A percentile compares a stretch with the other conserved stretches of the same genome.
phyloP scores from a whole-genome alignment of 1,140 invertebrate species.

The Eriocheir sinensis region DNA sequence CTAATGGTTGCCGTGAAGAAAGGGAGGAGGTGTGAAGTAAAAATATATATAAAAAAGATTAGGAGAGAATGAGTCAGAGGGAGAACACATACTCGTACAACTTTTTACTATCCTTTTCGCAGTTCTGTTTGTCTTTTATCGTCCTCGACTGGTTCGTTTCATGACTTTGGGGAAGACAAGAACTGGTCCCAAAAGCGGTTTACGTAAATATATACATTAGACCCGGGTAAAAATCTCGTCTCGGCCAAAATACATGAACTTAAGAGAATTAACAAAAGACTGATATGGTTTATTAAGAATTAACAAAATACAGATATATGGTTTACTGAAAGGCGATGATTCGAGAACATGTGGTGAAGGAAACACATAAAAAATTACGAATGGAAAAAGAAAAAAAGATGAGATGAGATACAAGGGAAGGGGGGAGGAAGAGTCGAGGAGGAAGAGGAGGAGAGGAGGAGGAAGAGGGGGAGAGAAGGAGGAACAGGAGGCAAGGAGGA shows the following conservation, averaged over 20 bases:
- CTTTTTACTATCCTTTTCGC: no score
- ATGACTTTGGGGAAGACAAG: no score
- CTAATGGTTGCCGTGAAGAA: not conserved
- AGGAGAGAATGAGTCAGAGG: not conserved
- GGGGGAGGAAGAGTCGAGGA: not conserved
- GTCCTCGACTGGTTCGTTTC: no score
- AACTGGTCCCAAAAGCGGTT: no score
- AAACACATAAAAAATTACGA: no score
- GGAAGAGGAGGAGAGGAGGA: not conserved
- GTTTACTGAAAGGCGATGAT: no score
- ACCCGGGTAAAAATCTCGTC: no score
- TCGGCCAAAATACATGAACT: not conserved
- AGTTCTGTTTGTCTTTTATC: no score
- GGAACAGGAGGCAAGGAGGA: not conserved
- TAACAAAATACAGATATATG: no score
- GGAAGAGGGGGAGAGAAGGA: not conserved
- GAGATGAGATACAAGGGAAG: not conserved
- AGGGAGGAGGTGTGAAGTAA: not conserved
- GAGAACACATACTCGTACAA: no score
- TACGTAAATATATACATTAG: no score
- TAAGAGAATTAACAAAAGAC: constrained; percentile 10
- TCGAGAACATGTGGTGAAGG: not conserved
- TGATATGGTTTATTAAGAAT: not conserved
- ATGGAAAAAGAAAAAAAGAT: not conserved
- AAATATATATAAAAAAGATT: not conserved